Conservation (phyloP, 2,113 vertebrate genomes). For the Strix aluco region DNA sequence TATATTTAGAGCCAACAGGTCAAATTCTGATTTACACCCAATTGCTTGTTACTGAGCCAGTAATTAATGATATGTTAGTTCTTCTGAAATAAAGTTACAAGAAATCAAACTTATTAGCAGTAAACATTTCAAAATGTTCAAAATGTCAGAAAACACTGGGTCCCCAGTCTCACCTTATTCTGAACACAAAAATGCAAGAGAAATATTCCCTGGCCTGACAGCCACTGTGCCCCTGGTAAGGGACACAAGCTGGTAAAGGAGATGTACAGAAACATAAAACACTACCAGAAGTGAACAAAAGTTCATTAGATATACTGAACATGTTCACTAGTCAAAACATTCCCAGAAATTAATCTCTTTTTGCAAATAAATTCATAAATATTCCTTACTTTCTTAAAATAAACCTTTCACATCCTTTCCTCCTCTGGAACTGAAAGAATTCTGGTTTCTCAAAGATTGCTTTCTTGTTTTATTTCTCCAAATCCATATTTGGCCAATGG, state of each 20-base stretch:
- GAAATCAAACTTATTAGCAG: neutral
- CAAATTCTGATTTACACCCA: neutral
- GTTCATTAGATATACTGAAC: neutral
- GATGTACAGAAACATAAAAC: neutral
- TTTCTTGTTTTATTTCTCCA: neutral
- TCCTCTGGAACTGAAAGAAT: neutral
- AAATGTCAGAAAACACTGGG: neutral
- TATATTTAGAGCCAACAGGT: neutral
- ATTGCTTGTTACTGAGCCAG: neutral
- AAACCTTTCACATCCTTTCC: neutral
- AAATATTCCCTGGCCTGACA: neutral
- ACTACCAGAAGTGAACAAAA: neutral
- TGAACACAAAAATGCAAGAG: neutral
- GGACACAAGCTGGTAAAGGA: neutral
- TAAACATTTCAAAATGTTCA: neutral
- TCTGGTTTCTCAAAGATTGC: neutral
- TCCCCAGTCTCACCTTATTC: neutral
- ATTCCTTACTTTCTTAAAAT: neutral
- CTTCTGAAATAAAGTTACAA: neutral
- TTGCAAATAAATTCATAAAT: neutral
- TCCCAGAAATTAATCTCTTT: neutral
- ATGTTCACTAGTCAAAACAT: neutral
- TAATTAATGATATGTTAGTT: neutral
- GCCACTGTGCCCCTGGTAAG: neutral
- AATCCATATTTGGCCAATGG: neutral